phyloP scores from a whole-genome alignment of 2,888 invertebrate genomes.

The Acanthosoma haemorrhoidale region DNA sequence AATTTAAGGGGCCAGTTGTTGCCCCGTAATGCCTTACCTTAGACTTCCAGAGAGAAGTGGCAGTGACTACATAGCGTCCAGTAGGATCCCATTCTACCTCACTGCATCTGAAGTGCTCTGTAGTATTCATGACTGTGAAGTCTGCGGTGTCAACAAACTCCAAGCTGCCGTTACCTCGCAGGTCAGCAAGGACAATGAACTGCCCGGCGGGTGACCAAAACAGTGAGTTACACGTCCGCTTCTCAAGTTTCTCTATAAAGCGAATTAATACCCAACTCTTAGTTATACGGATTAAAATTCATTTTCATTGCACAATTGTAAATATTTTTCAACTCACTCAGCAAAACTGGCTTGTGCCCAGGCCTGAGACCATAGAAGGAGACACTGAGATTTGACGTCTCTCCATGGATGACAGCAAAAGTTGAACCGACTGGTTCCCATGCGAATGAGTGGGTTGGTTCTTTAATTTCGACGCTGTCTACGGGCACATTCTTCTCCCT shows the following conservation, averaged over 20 bases:
- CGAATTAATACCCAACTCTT: no score
- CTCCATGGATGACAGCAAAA: conserved; percentile 95
- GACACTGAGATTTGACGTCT: conserved; percentile 74
- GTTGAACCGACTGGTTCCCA: conserved; percentile 98
- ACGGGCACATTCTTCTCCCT: conserved; percentile 96
- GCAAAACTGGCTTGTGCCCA: conserved; percentile 78
- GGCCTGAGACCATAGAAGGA: conserved; percentile 90
- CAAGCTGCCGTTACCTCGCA: conserved; percentile 76
- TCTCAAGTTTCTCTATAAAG: conserved; percentile 58
- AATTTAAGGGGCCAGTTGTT: no score
- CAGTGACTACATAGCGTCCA: conserved; percentile 92
- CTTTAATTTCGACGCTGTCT: conserved; percentile 93
- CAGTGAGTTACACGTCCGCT: conserved; percentile 70
- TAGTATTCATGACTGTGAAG: conserved; percentile 88
- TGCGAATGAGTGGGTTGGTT: conserved; percentile 86
- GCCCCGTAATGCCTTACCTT: conserved; percentile 73
- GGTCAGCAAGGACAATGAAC: conserved; percentile 88
- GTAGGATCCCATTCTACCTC: conserved; percentile 99
- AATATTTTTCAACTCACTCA: conserved; percentile 64
- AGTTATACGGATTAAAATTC: no score
- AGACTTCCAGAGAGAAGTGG: conserved; percentile 91
- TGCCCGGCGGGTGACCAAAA: conserved; percentile 97
- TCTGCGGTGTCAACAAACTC: conserved; percentile 95
- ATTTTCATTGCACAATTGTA: background rate
- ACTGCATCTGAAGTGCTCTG: conserved; percentile 89